These are phyloP conservation scores for Tragelaphus eurycerus DNA, from an alignment of 2,797 vertebrate genomes.

Conservation along the genomic window DNA sequence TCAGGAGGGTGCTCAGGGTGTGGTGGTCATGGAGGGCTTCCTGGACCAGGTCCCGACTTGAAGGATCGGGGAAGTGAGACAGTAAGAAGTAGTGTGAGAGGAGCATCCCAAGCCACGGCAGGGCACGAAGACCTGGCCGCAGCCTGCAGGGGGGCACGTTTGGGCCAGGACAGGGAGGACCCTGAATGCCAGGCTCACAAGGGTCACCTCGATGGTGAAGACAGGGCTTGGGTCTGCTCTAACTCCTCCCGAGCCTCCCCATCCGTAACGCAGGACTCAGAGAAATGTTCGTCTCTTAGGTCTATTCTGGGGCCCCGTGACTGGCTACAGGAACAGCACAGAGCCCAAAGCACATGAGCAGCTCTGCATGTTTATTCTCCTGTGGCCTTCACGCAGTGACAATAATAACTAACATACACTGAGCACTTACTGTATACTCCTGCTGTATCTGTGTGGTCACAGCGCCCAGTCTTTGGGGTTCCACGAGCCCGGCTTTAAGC, in stretches of 20 bases:
- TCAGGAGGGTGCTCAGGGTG: no score
- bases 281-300: rapidly evolving
- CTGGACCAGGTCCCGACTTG: background rate
- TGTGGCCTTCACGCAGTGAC: rapidly evolving
- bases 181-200: background rate
- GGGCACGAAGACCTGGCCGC: no score
- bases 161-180: background rate
- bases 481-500: background rate
- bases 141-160: background rate
- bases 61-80: background rate
- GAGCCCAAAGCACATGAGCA: rapidly evolving
- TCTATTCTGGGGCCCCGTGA: rapidly evolving
- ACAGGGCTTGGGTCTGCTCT: background rate
- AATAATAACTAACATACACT: rapidly evolving
- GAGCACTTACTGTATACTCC: background rate
- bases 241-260: background rate
- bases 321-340: rapidly evolving
- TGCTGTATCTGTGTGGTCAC: background rate
- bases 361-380: no score
- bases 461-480: background rate
- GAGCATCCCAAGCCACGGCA: background rate
- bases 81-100: background rate
- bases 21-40: background rate
- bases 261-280: background rate
- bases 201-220: background rate